Evolutionary conservation across 2,113 vertebrate genomes (phyloP), one percentile per base, ranked within the genome.

Genomic region (Calidris pygmaea): DNA sequence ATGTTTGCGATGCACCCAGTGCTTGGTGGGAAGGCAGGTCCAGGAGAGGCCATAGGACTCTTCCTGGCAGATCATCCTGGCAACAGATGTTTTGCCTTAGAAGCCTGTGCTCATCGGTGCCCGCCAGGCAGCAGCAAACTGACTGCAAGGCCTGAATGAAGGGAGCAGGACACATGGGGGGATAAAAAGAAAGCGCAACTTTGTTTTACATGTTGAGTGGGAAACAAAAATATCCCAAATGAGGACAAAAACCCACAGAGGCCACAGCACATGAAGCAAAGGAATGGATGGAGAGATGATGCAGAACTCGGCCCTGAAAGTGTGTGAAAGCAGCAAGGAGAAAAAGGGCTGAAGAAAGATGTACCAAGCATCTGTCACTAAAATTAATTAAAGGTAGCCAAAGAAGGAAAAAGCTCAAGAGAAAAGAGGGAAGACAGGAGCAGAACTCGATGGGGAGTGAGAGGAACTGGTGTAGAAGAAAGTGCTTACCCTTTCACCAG

Each of bases 1-100:
- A 83, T 82, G 39, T 66, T 67, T 87, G 47, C 1, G 1, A 65
- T 70, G 52, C 8, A 12, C 24, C 34, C 7, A 1, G 71, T 0
- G 0, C 26, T 73, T 83, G 77, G 78, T 85, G 85, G 45, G 62
- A 89, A 83, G 26, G 45, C 29, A 76, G 71, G 74, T 82, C 81
- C 53, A 68, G 48, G 58, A 65, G 39, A 81, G 29, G 34, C 48
- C 60, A 7, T 12, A 89, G 53, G 62, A 78, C 66, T 89, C 48
- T 85, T 95, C 32, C 72, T 93, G 76, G 85, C 83, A 93, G 45
- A 84, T 74, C 65, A 72, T 82, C 35, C 66, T 87, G 81, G 71
- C 78, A 95, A 76, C 89, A 96, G 81, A 89, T 96, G 75, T 91
- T 93, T 95, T 82, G 84, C 92, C 77, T 87, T 58, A 65, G 90